These are phyloP conservation scores for Coleophora flavipennella DNA, from an alignment of 2,888 invertebrate genomes.

Conservation along the genomic window DNA sequence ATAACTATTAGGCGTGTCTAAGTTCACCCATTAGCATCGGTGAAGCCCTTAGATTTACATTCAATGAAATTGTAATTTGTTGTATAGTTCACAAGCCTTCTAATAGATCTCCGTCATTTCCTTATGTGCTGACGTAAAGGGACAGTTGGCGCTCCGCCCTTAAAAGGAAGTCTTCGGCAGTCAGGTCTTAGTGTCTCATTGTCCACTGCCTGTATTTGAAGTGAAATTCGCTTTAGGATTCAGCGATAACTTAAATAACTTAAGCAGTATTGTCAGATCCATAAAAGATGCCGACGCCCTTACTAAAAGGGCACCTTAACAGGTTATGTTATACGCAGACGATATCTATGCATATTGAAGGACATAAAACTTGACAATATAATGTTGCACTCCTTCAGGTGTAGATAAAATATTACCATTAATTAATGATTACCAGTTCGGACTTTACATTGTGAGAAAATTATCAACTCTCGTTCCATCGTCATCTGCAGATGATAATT, in stretches of 20 bases:
- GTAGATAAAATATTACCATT: slow-evolving; percentile 10
- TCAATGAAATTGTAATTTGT: slow-evolving; percentile 68
- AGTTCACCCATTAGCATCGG: slow-evolving; percentile 50
- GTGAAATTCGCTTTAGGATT: slow-evolving; percentile 16
- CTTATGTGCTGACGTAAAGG: slow-evolving; percentile 37
- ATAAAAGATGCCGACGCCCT: slow-evolving; percentile 4
- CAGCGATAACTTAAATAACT: slow-evolving; percentile 8
- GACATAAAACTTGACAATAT: slow-evolving; percentile 7
- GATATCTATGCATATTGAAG: slow-evolving; percentile 7
- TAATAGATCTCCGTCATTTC: slow-evolving; percentile 40
- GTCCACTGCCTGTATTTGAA: slow-evolving; percentile 40
- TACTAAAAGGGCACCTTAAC: slow-evolving; percentile 8
- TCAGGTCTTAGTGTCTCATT: slow-evolving; percentile 46
- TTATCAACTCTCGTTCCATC: too few species aligned
- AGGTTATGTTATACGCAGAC: slow-evolving; percentile 4
- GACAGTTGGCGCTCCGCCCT: slow-evolving; percentile 31
- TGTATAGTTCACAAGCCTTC: slow-evolving; percentile 28
- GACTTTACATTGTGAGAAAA: slow-evolving; percentile 1
- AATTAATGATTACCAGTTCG: slow-evolving; percentile 14
- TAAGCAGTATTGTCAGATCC: slow-evolving; percentile 5
- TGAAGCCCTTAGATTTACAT: slow-evolving; percentile 50
- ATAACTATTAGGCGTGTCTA: slow-evolving; percentile 55
- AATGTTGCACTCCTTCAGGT: slow-evolving; percentile 4
- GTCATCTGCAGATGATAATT: too few species aligned
- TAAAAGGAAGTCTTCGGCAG: slow-evolving; percentile 37